Evolutionary conservation across 2,888 invertebrate genomes (phyloP), one percentile per base, ranked within the genome.

Genomic region (Dorcus parallelipipedus): DNA sequence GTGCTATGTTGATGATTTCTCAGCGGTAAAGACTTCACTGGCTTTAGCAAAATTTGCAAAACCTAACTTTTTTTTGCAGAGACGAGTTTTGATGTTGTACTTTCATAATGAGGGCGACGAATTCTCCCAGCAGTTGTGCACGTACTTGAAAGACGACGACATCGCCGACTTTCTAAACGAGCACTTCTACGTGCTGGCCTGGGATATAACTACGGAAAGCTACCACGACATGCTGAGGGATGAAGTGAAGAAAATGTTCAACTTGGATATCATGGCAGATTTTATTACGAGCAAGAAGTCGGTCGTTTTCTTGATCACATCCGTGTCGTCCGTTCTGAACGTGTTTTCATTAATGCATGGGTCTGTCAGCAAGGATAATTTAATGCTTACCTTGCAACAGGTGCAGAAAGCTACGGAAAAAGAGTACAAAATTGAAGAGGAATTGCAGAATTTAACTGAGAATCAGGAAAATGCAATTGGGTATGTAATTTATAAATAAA

Each of bases 141-240:
- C 60, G 40, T 60, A 67, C 62, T 52, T 75, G 14, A 47, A 43
- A 17, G 65, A 61, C 9, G 48, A 62, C 8, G 64, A 68, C 50
- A 54, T 74, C 23, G 51, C 59, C 4, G 53, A 64, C 20, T 58
- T 73, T 43, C 50, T 73, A n/a, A 64, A 63, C 33, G 56, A 62
- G 10, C 62, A 63, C 48, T 75, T 68, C 56, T 67, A 66, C 52
- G 33, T 74, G 6, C 49, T 74, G 26, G 73, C 72, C n/a, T 75
- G 74, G 73, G 71, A 74, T 59, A 49, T 75, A 5, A 65, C 67
- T 38, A 60, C 70, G 23, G 51, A 62, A 14, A 53, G 56, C 17
- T 68, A 67, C 59, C 68, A 72, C 47, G 49, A 60, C 56, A 68
- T 68, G 53, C 69, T 75, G 63, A 60, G 55, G 38, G 33, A 58